A percentile compares a stretch with the other conserved stretches of the same genome.
These are phyloP conservation scores for Coracopsis vasa DNA, from an alignment of 2,113 vertebrate genomes.

Conservation along the genomic window DNA sequence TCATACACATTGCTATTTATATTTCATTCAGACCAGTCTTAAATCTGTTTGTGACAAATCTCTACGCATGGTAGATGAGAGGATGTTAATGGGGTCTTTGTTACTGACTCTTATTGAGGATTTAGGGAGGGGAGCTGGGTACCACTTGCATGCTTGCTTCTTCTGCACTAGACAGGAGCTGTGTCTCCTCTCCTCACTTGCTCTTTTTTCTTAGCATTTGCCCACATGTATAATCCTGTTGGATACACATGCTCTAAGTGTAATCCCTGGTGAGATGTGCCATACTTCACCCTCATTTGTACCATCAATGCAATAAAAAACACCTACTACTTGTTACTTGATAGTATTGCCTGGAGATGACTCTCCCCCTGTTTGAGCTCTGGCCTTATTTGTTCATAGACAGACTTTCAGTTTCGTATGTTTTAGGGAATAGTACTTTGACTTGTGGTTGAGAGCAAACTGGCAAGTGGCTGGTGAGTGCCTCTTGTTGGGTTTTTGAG, in stretches of 20 bases:
- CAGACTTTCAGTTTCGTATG: not conserved
- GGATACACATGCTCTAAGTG: not conserved
- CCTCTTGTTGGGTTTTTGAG: not conserved
- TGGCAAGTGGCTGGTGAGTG: not conserved
- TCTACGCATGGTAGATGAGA: fast-evolving
- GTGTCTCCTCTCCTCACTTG: not conserved
- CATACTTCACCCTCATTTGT: not conserved
- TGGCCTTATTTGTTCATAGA: not conserved
- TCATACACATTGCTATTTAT: not conserved
- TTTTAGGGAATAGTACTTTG: not conserved
- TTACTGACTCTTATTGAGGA: not conserved
- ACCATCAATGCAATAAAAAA: not conserved
- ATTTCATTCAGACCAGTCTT: not conserved
- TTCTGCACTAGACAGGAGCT: not conserved
- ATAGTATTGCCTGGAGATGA: not conserved
- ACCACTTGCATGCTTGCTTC: not conserved
- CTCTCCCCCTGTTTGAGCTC: not conserved
- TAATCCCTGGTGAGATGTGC: not conserved
- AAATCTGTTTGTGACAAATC: not conserved
- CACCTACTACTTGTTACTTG: not conserved
- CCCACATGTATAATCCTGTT: not conserved
- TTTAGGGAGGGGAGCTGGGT: not conserved
- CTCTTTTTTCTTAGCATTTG: not conserved
- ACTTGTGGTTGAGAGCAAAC: not conserved
- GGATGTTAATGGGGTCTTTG: not conserved